Percentiles rank a stretch among this genome's conserved stretches.
Conservation (phyloP, 2,888 invertebrate species). For the Pterostichus niger region DNA sequence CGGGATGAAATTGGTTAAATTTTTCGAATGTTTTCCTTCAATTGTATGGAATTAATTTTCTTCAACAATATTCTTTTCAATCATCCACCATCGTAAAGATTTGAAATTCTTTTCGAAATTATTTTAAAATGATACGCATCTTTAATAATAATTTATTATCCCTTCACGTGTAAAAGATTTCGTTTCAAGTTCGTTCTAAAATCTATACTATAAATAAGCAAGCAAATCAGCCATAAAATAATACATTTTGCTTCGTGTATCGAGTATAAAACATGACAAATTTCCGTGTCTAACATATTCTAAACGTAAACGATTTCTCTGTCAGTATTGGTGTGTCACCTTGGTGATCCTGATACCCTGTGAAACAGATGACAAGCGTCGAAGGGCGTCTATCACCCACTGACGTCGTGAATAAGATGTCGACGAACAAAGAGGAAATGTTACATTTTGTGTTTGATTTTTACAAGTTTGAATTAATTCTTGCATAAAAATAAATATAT, state of each 20-base stretch:
- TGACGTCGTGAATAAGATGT: background rate
- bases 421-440: no score
- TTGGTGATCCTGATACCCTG: background rate
- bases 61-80: background rate
- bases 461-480: no score
- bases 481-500: no score
- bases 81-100: background rate
- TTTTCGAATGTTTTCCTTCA: no score
- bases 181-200: background rate
- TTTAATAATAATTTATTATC: conserved; percentile 18
- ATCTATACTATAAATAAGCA: conserved; percentile 21
- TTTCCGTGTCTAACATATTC: conserved; percentile 22
- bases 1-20: no score
- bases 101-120: background rate
- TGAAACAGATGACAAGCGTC: conserved; percentile 13
- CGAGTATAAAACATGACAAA: conserved; percentile 35
- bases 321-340: background rate
- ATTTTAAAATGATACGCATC: background rate
- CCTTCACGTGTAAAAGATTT: background rate
- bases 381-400: conserved; percentile 5
- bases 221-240: conserved; percentile 30
- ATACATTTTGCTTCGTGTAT: conserved; percentile 15
- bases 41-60: no score
- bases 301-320: background rate
- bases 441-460: no score